Evolutionary conservation across 1,140 invertebrate species (phyloP).

Genomic region (Drosophila seguyi): DNA sequence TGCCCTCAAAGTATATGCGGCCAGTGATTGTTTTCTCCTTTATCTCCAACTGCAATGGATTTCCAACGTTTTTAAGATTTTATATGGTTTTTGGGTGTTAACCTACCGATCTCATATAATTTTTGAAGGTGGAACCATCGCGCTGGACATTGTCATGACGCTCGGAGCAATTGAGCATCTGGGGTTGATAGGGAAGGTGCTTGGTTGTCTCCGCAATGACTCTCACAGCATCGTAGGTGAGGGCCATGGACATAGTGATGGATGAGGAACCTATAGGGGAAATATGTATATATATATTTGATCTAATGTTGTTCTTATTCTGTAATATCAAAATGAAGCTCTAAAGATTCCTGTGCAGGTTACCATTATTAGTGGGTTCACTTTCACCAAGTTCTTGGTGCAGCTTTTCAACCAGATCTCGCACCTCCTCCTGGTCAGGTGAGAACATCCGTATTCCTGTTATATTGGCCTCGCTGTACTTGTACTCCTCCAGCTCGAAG

Average conservation of each 20-base stretch:
- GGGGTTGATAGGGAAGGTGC: conserved; percentile 63
- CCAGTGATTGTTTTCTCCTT: conserved; percentile 89
- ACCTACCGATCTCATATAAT: conserved; percentile 89
- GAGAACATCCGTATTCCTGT: conserved; percentile 91
- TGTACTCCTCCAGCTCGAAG: conserved; percentile 91
- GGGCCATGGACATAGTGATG: conserved; percentile 88
- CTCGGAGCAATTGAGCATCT: conserved; percentile 86
- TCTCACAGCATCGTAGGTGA: conserved; percentile 92
- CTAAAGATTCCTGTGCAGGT: neutral
- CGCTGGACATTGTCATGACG: conserved; percentile 68
- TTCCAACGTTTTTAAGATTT: neutral
- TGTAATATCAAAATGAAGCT: neutral
- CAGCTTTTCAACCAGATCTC: conserved; percentile 59
- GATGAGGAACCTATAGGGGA: conserved; percentile 55
- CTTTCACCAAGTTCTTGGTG: conserved; percentile 65
- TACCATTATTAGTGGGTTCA: conserved; percentile 54
- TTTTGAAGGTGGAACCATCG: conserved; percentile 91
- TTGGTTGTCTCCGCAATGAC: conserved; percentile 88
- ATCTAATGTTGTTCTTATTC: neutral
- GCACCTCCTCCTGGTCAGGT: conserved; percentile 83
- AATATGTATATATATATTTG: too few species aligned
- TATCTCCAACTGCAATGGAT: conserved; percentile 60
- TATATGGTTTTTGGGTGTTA: too few species aligned
- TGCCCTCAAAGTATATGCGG: conserved; percentile 92
- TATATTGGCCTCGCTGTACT: conserved; percentile 93